phyloP scores from a whole-genome alignment of 2,797 vertebrate genomes.

The Eulemur mongoz region DNA sequence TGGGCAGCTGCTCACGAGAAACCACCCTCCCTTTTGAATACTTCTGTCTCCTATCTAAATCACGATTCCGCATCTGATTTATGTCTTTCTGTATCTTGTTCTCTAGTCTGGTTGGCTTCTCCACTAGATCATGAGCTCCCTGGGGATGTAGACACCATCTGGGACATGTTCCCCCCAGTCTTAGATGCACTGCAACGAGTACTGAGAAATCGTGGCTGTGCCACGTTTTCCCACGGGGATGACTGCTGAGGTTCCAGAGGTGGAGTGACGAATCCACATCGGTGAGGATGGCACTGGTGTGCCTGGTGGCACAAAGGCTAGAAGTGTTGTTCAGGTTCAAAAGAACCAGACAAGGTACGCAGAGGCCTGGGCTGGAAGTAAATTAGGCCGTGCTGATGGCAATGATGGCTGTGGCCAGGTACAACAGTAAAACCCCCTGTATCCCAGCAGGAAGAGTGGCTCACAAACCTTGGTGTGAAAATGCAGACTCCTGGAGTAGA shows the following conservation, averaged over 20 bases:
- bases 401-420: background rate
- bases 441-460: background rate
- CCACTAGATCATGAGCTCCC: background rate
- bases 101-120: background rate
- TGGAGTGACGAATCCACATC: background rate
- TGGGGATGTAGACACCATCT: background rate
- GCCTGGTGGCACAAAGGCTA: background rate
- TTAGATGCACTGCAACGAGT: background rate
- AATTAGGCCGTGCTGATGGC: background rate
- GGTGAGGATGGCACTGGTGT: no score
- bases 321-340: background rate
- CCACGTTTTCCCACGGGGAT: background rate
- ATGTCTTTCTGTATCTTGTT: background rate
- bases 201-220: background rate
- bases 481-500: background rate
- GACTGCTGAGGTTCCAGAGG: background rate
- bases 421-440: background rate
- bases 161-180: background rate
- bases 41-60: background rate
- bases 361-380: background rate
- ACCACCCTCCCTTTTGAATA: background rate
- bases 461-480: background rate
- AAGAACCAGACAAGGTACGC: background rate
- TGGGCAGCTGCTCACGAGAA: background rate
- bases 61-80: background rate